Evolutionary conservation across 2,888 invertebrate genomes (phyloP), one percentile per base, ranked within the genome.

Genomic region (Andrena fulva): DNA sequence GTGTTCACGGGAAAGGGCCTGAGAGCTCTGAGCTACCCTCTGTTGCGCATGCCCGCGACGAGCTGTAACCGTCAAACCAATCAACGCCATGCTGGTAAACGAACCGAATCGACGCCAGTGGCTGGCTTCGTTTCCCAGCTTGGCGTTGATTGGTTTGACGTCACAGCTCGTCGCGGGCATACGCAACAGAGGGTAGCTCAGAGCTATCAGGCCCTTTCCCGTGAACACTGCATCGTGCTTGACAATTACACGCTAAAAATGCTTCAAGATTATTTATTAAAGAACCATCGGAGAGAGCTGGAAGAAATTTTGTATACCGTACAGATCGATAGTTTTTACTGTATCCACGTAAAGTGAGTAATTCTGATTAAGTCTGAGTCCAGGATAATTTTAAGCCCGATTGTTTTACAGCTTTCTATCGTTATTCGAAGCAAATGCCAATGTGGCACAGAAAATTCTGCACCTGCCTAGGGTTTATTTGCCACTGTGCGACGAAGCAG

Each of bases 291-390:
- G 82, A 93, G 95, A 74, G 96, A 97, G 80, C 93, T 97, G 76
- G 86, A 95, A 7, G 93, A 95, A 82, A 96, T 97, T 88, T 93
- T 98, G 87, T 94, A 95, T 80, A 94, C 95, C 86, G 92, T 5
- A 96, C 97, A 92, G 94, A 94, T 71, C 94, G 95, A 62, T 95
- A 96, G 72, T 96, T 96, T 92, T 2, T 97, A 95, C 89, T 95
- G 96, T 54, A 94, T 97, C 67, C 95, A 95, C 91, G 95, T 97
- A 68, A 96, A 97, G 97, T 97, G 95, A 95, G 95, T 94, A 80
- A n/a, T 29, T 52, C 69, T n/a, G 50, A 76, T 20, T 10, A 20
- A 10, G 8, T 33, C 33, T 35, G 2, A 4, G 63, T 29, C 62
- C 7, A 24, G n/a, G 29, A 20, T 20, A 20, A 35, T 50, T 60